Base-by-base conservation (phyloP, 1,140 invertebrate species). In the Sipha flava region DNA sequence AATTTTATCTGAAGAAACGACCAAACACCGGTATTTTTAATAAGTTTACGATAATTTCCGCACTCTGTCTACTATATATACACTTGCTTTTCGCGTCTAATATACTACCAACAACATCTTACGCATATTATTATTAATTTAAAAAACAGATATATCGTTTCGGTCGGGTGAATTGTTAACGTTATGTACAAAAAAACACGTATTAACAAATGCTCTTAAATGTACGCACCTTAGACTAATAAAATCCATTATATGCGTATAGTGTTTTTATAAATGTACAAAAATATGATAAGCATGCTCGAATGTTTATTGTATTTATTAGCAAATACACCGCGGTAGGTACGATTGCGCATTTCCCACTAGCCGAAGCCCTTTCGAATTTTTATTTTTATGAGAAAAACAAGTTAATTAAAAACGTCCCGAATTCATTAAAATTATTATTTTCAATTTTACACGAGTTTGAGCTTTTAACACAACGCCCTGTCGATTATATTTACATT, bases 31-130 rank as follows among this genome's bases (percentile, higher is more conserved):
- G 23, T 45, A 5, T 29, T 70, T 47, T 70, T 47, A 47, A 47
- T 70, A 70, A 70, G 47, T 70, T 70, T 70, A 70, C 29, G 40
- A 29, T 70, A 29, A 70, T 70, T 70, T 47, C 23, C 64, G 16
- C 7, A 23, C 6, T 23, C 14, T 9, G 14, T 1, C 4, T n/a
- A 21, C 40, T 64, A 14, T 40, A 2, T 9, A n/a, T 66, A 43
- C n/a, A 9, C 16, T 62, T 34, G n/a, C n/a, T n/a, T 26, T 29
- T 62, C 29, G 18, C 31, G 6, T 34, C 6, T 26, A 62, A 62
- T n/a, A 10, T 18, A 18, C 26, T 16, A 5, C n/a, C n/a, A n/a
- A n/a, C n/a, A n/a, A n/a, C n/a, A n/a, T n/a, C n/a, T n/a, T 49
- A 49, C n/a, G n/a, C n/a, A 21, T 52, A 21, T 52, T 23, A 66